Conservation (phyloP, 2,113 vertebrate genomes). For the Ciconia maguari region DNA sequence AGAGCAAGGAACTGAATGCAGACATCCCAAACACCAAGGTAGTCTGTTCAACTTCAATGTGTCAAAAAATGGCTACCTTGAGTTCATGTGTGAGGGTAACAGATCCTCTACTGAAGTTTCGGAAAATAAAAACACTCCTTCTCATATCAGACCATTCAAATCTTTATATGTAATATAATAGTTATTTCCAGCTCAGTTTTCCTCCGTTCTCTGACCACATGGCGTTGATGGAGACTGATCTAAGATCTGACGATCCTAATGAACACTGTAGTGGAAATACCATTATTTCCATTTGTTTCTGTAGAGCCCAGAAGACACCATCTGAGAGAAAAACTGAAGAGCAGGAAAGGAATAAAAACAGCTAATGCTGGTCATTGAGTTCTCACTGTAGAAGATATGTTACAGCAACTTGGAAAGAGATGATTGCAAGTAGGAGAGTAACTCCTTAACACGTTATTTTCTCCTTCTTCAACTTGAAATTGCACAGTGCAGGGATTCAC, state of each 20-base stretch:
- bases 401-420: slow-evolving; percentile 12
- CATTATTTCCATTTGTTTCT: not conserved
- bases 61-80: not conserved
- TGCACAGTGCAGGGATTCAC: not conserved
- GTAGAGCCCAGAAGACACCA: not conserved
- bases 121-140: not conserved
- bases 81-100: not conserved
- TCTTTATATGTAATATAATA: not conserved
- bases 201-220: not conserved
- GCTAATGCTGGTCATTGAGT: not conserved
- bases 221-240: not conserved
- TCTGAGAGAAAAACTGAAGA: not conserved
- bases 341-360: not conserved
- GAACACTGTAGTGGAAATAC: not conserved
- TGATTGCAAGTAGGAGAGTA: slow-evolving; percentile 23
- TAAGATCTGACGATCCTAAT: not conserved
- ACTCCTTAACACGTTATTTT: slow-evolving; percentile 41
- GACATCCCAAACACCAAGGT: not conserved
- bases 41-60: not conserved
- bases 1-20: not conserved
- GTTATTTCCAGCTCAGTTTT: not conserved
- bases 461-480: not conserved
- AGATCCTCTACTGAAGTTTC: not conserved
- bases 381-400: not conserved
- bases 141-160: not conserved